Conservation (phyloP, 2,797 vertebrate species). For the Sebastes wilsoni region DNA sequence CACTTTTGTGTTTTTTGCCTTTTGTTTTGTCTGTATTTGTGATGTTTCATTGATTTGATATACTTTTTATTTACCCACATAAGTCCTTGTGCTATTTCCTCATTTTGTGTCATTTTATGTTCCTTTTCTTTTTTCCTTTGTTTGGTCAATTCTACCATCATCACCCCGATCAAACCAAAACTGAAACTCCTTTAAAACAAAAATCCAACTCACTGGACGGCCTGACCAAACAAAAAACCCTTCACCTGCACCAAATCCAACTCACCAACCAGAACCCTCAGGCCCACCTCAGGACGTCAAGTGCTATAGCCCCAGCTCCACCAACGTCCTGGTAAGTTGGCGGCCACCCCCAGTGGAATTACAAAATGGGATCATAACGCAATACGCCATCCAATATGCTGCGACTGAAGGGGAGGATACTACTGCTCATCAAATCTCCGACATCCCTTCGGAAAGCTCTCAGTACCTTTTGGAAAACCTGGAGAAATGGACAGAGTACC, state of each 20-base stretch:
- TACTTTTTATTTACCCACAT: constrained; percentile 69
- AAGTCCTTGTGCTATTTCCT: constrained; percentile 76
- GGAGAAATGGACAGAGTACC: constrained; percentile 99
- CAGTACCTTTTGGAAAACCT: constrained; percentile 97
- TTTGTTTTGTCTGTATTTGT: constrained; percentile 71
- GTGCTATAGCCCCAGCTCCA: constrained; percentile 97
- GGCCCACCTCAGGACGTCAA: constrained; percentile 96
- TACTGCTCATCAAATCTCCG: constrained; percentile 84
- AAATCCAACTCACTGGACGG: constrained; percentile 71
- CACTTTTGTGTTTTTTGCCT: constrained; percentile 79
- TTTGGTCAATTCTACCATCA: constrained; percentile 83
- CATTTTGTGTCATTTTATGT: constrained; percentile 89
- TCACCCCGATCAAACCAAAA: constrained; percentile 68
- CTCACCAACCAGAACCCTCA: constrained; percentile 90
- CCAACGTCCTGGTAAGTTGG: constrained; percentile 99
- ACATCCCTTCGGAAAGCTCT: constrained; percentile 89
- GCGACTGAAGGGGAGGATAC: constrained; percentile 91
- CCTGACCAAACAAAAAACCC: constrained; percentile 49
- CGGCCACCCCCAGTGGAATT: constrained; percentile 91
- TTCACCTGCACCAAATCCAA: constrained; percentile 57
- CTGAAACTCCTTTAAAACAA: constrained; percentile 84
- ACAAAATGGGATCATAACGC: constrained; percentile 96
- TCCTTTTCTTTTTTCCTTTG: constrained; percentile 70
- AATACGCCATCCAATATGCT: constrained; percentile 92
- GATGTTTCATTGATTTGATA: constrained; percentile 82